Base-by-base conservation (phyloP, 2,888 invertebrate species). In the Euphydryas editha region DNA sequence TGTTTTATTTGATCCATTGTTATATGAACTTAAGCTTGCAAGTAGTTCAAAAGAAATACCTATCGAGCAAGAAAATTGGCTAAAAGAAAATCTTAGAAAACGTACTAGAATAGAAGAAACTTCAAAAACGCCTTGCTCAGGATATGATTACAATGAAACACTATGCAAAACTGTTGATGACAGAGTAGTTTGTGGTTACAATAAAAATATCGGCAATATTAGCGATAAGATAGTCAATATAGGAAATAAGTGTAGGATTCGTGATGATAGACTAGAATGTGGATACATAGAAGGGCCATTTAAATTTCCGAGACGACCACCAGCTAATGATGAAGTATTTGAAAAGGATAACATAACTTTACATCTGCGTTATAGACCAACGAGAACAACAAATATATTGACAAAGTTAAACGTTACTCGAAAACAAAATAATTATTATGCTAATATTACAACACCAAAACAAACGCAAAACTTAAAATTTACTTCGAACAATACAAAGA, bases 211-310 rank as follows among this genome's bases (percentile, higher is more conserved):
- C 49, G 85, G 81, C 5, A 62, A 75, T 6, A 39, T 72, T 10
- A 75, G 63, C 4, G 70, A 78, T 4, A 68, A 73, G 55, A 49
- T 76, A 13, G 64, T 77, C 20, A 76, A 86, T 51, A 47, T 85
- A 4, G 81, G 80, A 6, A 81, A 85, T 59, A 86, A 83, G 1
- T 90, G 90, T 69, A 74, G 75, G 37, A 58, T 78, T 36, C 81
- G 83, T 13, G 81, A 80, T 15, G 81, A 84, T n/a, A 85, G 90
- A 74, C 72, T 90, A 58, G 90, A 90, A 79, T 90, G 90, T 76
- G 90, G 90, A 4, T 90, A 90, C 72, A 56, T 73, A 2, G 67
- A 55, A 13, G 73, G 73, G 30, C 78, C 76, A 49, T 76, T 72
- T 62, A 65, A 62, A 47, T 66, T 72, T 57, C 51, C 64, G 0